Evolutionary conservation across 2,113 vertebrate species (phyloP).

Genomic region (Isichthys henryi): DNA sequence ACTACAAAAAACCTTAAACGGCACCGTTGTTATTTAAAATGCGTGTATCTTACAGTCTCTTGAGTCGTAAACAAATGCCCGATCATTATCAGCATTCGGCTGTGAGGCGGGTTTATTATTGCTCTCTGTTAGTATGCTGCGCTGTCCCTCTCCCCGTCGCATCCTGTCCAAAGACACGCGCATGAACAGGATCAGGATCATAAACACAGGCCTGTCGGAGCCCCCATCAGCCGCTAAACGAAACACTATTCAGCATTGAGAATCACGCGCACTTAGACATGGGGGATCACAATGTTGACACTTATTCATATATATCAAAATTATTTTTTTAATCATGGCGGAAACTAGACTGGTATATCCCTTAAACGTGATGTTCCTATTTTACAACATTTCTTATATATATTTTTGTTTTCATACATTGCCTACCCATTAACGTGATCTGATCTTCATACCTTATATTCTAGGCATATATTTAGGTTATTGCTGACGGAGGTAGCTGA

Average conservation of each 20-base stretch:
- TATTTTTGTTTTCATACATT: background rate
- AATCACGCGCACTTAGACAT: background rate
- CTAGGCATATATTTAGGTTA: background rate
- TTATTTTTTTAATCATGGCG: background rate
- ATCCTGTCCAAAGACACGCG: slow-evolving; percentile 48
- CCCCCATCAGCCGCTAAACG: slow-evolving; percentile 22
- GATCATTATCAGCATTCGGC: background rate
- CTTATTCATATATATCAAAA: background rate
- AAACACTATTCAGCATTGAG: background rate
- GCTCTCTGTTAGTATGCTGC: slow-evolving; percentile 38
- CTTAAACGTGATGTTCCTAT: background rate
- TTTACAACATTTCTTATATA: background rate
- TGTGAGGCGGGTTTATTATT: background rate
- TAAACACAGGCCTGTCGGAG: slow-evolving; percentile 45
- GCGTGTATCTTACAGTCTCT: background rate
- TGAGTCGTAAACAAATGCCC: background rate
- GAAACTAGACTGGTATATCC: background rate
- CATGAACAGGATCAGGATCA: slow-evolving; percentile 45
- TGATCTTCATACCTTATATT: background rate
- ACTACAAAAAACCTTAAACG: background rate
- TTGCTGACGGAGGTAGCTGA: background rate
- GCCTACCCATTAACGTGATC: background rate
- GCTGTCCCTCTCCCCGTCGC: slow-evolving; percentile 42
- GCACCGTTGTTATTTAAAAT: background rate
- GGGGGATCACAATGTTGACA: background rate